These are phyloP conservation scores for Drosophila melanocephala DNA, from an alignment of 2,888 invertebrate species.

Conservation along the genomic window DNA sequence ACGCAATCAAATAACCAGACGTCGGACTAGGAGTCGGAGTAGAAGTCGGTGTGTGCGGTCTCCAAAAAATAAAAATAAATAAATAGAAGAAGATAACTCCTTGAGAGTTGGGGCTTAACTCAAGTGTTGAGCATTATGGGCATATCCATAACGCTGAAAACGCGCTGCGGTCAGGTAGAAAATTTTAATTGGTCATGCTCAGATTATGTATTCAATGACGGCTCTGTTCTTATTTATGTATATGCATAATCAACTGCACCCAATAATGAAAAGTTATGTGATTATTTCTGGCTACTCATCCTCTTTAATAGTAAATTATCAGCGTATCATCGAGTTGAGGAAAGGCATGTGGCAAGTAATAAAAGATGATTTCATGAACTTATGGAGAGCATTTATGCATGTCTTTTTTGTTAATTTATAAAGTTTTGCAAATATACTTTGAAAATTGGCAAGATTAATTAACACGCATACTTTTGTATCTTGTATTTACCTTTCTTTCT, in stretches of 20 bases:
- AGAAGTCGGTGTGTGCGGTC: slow-evolving; percentile 49
- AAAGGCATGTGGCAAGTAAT: background rate
- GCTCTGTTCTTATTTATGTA: slow-evolving; percentile 11
- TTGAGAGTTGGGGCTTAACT: slow-evolving; percentile 9
- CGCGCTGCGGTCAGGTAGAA: slow-evolving; percentile 64
- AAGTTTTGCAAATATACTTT: background rate
- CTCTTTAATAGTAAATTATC: slow-evolving; percentile 12
- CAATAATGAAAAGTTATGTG: slow-evolving; percentile 60
- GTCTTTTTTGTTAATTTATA: background rate
- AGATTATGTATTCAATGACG: slow-evolving; percentile 42
- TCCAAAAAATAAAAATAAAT: background rate
- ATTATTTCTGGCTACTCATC: slow-evolving; percentile 71
- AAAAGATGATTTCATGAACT: background rate
- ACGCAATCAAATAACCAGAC: slow-evolving; percentile 16
- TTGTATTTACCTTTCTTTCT: background rate
- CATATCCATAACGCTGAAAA: slow-evolving; percentile 36
- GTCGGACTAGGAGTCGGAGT: background rate
- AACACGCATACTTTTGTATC: background rate
- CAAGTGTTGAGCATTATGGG: slow-evolving; percentile 38
- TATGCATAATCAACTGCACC: slow-evolving; percentile 39
- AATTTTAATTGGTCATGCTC: slow-evolving; percentile 68
- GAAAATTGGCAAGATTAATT: background rate
- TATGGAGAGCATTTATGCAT: background rate
- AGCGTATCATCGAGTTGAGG: background rate
- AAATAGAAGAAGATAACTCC: slow-evolving; percentile 19